A percentile compares a stretch with the other conserved stretches of the same genome.
These are phyloP conservation scores for Drosophila biarmipes DNA, from an alignment of 1,140 invertebrate species.

Conservation along the genomic window DNA sequence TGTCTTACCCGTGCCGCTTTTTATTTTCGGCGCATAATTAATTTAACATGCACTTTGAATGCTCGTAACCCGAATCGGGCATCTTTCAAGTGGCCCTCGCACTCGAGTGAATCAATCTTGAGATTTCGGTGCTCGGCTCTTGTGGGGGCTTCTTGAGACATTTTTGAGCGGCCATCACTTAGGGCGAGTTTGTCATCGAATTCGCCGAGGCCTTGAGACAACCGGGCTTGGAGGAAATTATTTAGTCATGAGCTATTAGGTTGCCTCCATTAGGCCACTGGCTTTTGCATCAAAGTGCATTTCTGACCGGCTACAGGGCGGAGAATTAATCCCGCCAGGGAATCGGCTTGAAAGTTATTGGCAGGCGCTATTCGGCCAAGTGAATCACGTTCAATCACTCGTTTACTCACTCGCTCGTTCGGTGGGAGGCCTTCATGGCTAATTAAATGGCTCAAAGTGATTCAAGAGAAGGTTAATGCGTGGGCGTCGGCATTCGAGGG, in stretches of 20 bases:
- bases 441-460: slow-evolving; percentile 73
- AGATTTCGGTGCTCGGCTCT: slow-evolving; percentile 29
- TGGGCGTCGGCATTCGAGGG: slow-evolving; percentile 73
- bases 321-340: neutral
- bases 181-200: slow-evolving; percentile 10
- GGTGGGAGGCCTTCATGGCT: slow-evolving; percentile 72
- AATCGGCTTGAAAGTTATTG: slow-evolving; percentile 24
- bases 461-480: slow-evolving; percentile 69
- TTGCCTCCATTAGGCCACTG: slow-evolving; percentile 2
- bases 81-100: slow-evolving; percentile 52
- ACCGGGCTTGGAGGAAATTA: neutral
- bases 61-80: slow-evolving; percentile 62
- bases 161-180: slow-evolving; percentile 16
- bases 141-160: slow-evolving; percentile 26
- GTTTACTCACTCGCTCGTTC: neutral
- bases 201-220: neutral
- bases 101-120: slow-evolving; percentile 62
- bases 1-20: slow-evolving; percentile 18
- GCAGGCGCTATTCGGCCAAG: slow-evolving; percentile 22
- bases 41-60: slow-evolving; percentile 74
- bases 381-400: slow-evolving; percentile 15
- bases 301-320: neutral
- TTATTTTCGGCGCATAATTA: slow-evolving; percentile 75
- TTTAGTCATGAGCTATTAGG: slow-evolving; percentile 3
- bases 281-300: slow-evolving; percentile 17